Evolutionary conservation across 1,140 invertebrate genomes (phyloP).

Genomic region (Drosophila orena): DNA sequence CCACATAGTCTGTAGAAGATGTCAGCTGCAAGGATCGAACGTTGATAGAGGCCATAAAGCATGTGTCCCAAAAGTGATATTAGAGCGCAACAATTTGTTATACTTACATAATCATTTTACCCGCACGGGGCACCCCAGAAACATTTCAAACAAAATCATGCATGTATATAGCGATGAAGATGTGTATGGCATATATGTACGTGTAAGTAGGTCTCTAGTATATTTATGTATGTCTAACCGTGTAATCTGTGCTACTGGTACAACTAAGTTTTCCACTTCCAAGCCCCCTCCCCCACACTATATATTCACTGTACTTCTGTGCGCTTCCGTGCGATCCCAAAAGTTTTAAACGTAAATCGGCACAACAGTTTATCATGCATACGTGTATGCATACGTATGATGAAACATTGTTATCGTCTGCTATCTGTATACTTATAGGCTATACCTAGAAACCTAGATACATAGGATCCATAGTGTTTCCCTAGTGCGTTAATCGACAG

Average conservation of each 20-base stretch:
- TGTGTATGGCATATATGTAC: slow-evolving; percentile 27
- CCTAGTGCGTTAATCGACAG: slow-evolving; percentile 61
- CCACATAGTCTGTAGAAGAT: slow-evolving; percentile 13
- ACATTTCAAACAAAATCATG: slow-evolving; percentile 42
- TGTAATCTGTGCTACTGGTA: slow-evolving; percentile 57
- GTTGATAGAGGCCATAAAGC: slow-evolving; percentile 54
- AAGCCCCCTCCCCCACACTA: neutral
- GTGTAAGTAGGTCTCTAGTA: slow-evolving; percentile 55
- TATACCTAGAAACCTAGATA: slow-evolving; percentile 55
- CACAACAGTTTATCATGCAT: slow-evolving; percentile 8
- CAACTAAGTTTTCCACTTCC: slow-evolving; percentile 52
- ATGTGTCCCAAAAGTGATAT: slow-evolving; percentile 56
- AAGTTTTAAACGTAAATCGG: slow-evolving; percentile 67
- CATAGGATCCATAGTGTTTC: slow-evolving; percentile 3
- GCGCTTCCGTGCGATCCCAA: slow-evolving; percentile 76
- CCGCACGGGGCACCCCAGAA: slow-evolving; percentile 39
- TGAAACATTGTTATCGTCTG: slow-evolving; percentile 30
- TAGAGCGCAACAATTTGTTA: slow-evolving; percentile 60
- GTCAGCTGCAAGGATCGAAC: slow-evolving; percentile 31
- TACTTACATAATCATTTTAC: slow-evolving; percentile 50
- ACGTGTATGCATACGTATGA: neutral
- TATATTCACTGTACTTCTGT: slow-evolving; percentile 21
- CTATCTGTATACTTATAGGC: slow-evolving; percentile 28
- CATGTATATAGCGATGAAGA: slow-evolving; percentile 38
- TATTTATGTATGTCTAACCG: slow-evolving; percentile 42